Conservation (phyloP, 2,797 vertebrate species). For the Psittacula echo region DNA sequence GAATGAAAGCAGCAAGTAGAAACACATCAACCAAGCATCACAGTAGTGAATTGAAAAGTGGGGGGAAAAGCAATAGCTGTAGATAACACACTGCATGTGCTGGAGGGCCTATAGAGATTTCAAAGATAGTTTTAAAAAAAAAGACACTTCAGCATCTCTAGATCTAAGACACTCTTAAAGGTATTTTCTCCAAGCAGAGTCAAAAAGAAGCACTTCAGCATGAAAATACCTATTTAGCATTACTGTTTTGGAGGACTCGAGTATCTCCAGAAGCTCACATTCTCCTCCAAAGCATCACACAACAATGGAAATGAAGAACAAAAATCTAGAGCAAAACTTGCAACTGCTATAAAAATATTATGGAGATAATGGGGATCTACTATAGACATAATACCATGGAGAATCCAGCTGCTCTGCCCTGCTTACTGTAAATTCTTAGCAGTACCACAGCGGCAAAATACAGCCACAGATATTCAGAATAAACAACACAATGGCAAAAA, state of each 20-base stretch:
- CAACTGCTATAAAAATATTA: neutral
- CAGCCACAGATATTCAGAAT: neutral
- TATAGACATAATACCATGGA: neutral
- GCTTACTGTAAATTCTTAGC: neutral
- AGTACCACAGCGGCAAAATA: neutral
- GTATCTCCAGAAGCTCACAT: neutral
- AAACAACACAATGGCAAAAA: neutral
- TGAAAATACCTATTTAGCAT: neutral
- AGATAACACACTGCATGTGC: neutral
- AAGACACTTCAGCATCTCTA: neutral
- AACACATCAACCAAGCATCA: neutral
- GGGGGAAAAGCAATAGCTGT: neutral
- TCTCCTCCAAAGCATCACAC: neutral
- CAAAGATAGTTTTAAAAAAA: neutral
- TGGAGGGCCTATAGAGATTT: neutral
- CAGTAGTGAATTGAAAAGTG: neutral
- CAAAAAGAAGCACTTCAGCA: neutral
- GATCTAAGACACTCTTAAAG: neutral
- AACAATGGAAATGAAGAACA: neutral
- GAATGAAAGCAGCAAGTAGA: neutral
- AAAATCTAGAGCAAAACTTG: neutral
- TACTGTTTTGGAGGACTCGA: neutral
- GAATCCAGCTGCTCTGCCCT: neutral
- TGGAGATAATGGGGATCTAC: neutral
- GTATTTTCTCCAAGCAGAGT: neutral